Percentiles rank a stretch among this genome's conserved stretches.
These are phyloP conservation scores for Nyctibius bracteatus DNA, from an alignment of 2,113 vertebrate genomes.

Conservation along the genomic window DNA sequence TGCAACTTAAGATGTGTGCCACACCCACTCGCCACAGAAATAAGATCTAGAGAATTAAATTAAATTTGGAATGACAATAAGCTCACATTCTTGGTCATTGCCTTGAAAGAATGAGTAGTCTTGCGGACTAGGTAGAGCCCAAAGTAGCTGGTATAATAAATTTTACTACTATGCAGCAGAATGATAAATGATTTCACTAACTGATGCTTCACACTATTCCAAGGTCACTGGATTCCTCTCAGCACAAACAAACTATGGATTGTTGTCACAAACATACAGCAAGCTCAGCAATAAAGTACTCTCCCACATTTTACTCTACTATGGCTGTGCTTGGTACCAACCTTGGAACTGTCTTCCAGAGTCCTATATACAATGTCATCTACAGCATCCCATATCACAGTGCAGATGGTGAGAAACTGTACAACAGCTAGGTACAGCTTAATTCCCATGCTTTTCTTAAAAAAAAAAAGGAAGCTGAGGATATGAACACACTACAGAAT, in stretches of 20 bases:
- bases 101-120: not conserved
- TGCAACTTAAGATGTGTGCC: not conserved
- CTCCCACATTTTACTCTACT: not conserved
- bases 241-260: not conserved
- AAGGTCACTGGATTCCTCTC: not conserved
- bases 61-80: not conserved
- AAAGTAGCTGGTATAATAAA: not conserved
- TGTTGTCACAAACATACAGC: not conserved
- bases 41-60: not conserved
- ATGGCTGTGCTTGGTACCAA: not conserved
- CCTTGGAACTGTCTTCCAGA: not conserved
- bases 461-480: rapidly evolving
- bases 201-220: not conserved
- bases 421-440: not conserved
- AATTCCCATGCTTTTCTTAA: not conserved
- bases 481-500: not conserved
- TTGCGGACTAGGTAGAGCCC: not conserved
- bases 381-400: not conserved
- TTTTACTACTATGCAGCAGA: not conserved
- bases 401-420: not conserved
- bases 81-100: not conserved
- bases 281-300: not conserved
- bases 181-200: constrained; percentile 1
- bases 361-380: not conserved
- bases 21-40: not conserved